Evolutionary conservation across 1,140 invertebrate genomes (phyloP).

Genomic region (Penaeus indicus): DNA sequence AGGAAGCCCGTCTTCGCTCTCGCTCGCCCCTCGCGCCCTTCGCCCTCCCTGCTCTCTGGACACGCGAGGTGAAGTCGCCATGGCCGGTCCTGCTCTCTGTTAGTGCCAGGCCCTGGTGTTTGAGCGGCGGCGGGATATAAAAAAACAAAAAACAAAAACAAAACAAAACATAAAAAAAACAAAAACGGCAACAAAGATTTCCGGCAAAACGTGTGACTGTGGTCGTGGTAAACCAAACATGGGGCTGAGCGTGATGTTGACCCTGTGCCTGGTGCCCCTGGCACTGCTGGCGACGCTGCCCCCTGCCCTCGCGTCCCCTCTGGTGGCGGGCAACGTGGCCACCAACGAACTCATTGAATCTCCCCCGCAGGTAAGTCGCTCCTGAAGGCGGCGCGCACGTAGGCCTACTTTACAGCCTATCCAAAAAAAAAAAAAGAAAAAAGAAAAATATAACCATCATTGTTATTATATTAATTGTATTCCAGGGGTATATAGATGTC

Average conservation of each 20-base stretch:
- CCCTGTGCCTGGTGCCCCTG: conserved; percentile 2
- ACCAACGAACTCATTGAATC: conserved; percentile 37
- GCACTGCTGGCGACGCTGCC: conserved; percentile 20
- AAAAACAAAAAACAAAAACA: no score
- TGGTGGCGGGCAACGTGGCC: conserved; percentile 39
- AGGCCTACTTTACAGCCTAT: neutral
- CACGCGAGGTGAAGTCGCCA: conserved; percentile 45
- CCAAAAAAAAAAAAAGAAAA: no score
- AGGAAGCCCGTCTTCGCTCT: neutral
- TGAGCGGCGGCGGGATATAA: neutral
- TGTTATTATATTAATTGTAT: no score
- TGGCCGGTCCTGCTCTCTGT: neutral
- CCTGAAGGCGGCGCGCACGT: neutral
- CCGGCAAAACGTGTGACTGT: neutral
- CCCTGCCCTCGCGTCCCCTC: neutral
- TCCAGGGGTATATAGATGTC: no score
- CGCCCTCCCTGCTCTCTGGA: neutral
- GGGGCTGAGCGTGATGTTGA: conserved; percentile 17
- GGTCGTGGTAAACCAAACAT: neutral
- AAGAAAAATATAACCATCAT: no score
- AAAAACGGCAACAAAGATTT: no score
- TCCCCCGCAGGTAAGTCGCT: conserved; percentile 7
- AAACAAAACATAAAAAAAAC: no score
- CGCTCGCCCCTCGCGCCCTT: neutral
- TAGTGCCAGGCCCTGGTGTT: neutral